Evolutionary conservation across 2,113 vertebrate genomes (phyloP).

Genomic region (Nothoprocta perdicaria): DNA sequence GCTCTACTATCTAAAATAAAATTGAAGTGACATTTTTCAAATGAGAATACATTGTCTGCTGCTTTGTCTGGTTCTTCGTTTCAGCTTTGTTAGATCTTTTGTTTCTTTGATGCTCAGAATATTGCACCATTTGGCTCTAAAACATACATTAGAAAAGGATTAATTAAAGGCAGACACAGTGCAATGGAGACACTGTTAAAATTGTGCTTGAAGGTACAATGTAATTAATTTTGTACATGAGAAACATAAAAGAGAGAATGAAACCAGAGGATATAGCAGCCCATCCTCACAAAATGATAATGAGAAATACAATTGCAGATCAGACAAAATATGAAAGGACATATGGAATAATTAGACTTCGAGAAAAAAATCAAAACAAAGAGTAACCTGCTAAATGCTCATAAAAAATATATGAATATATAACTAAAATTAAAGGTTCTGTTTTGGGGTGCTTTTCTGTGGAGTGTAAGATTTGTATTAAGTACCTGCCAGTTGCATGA

Average conservation of each 20-base stretch:
- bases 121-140: conserved; percentile 78
- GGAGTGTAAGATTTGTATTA: not conserved
- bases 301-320: conserved; percentile 73
- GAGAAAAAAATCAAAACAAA: conserved; percentile 58
- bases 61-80: conserved; percentile 63
- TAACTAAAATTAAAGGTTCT: not conserved
- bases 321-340: conserved; percentile 69
- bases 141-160: conserved; percentile 79
- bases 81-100: conserved; percentile 76
- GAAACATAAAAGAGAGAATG: conserved; percentile 76
- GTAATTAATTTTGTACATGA: conserved; percentile 84
- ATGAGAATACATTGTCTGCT: conserved; percentile 42
- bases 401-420: not conserved
- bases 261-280: conserved; percentile 71
- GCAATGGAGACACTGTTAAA: conserved; percentile 74
- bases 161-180: conserved; percentile 79
- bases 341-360: conserved; percentile 67
- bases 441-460: not conserved
- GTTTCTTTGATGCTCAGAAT: conserved; percentile 79
- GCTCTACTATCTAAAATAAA: conserved; percentile 16
- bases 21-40: conserved; percentile 60
- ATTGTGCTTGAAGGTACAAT: conserved; percentile 81
- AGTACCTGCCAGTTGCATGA: not conserved
- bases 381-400: conserved; percentile 46
- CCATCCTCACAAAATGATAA: conserved; percentile 69